A percentile compares a stretch with the other conserved stretches of the same genome.
Conservation (phyloP, 2,888 invertebrate species). For the Oeneis ivallda region DNA sequence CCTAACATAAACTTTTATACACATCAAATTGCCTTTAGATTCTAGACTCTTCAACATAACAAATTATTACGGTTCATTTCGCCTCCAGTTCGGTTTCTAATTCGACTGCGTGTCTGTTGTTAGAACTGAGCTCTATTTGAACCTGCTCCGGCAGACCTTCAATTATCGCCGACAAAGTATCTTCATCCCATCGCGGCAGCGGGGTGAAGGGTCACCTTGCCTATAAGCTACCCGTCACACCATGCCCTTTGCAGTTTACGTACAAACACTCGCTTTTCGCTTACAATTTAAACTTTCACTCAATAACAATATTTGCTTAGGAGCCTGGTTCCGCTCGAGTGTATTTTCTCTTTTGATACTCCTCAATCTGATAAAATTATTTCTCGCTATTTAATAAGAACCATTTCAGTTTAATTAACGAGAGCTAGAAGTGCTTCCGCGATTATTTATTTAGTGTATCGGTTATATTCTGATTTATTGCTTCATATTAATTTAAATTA, state of each 20-base stretch:
- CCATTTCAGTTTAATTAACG: slow-evolving; percentile 29
- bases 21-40: neutral
- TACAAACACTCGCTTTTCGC: slow-evolving; percentile 50
- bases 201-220: slow-evolving; percentile 45
- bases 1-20: neutral
- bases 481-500: slow-evolving; percentile 6
- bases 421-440: slow-evolving; percentile 8
- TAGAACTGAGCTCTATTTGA: slow-evolving; percentile 18
- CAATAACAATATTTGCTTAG: slow-evolving; percentile 43
- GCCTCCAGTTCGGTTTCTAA: slow-evolving; percentile 12
- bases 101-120: slow-evolving; percentile 22
- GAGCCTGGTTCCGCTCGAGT: slow-evolving; percentile 37
- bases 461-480: slow-evolving; percentile 11
- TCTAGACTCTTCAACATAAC: neutral
- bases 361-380: slow-evolving; percentile 41
- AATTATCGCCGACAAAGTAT: slow-evolving; percentile 48
- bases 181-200: slow-evolving; percentile 47
- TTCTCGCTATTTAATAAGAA: slow-evolving; percentile 32
- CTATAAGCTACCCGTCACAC: slow-evolving; percentile 52
- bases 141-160: slow-evolving; percentile 35
- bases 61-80: slow-evolving; percentile 7
- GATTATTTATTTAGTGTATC: slow-evolving; percentile 9
- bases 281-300: slow-evolving; percentile 57
- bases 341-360: slow-evolving; percentile 40
- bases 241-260: slow-evolving; percentile 43